These are phyloP conservation scores for Eptesicus fuscus DNA, from an alignment of 2,113 vertebrate genomes.

Conservation along the genomic window DNA sequence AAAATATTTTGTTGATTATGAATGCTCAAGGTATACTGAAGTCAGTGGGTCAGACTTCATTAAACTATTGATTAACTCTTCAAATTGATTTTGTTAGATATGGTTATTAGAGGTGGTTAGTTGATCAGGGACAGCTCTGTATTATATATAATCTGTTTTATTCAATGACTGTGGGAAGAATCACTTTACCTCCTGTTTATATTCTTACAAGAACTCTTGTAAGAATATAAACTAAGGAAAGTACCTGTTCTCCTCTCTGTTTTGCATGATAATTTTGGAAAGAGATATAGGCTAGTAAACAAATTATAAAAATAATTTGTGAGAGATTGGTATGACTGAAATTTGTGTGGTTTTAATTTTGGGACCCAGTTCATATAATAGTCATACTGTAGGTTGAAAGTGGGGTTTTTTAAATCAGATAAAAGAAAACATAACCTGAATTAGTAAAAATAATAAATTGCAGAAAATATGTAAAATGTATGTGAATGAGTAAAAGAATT, in stretches of 20 bases:
- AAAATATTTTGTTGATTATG: neutral
- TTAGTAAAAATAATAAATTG: conserved; percentile 37
- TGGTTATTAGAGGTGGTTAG: neutral
- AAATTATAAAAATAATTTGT: neutral
- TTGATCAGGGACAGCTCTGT: neutral
- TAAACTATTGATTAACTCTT: conserved; percentile 23
- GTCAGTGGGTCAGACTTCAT: neutral
- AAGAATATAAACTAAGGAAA: neutral
- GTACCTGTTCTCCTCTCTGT: neutral
- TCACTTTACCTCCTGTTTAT: conserved; percentile 3
- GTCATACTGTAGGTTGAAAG: neutral
- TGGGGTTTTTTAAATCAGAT: neutral
- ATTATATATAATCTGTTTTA: conserved; percentile 10
- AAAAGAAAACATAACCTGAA: conserved; percentile 19
- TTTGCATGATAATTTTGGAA: neutral
- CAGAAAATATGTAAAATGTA: neutral
- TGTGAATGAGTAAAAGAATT: neutral
- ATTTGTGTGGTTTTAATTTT: conserved; percentile 29
- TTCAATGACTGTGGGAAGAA: neutral
- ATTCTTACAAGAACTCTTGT: neutral
- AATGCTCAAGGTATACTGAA: neutral
- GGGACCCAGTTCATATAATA: neutral
- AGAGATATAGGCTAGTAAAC: neutral
- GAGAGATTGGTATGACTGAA: neutral
- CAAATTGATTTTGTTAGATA: neutral